A percentile compares a stretch with the other conserved stretches of the same genome.
These are phyloP conservation scores for Slavum lentiscoides DNA, from an alignment of 2,888 invertebrate genomes.

Conservation along the genomic window DNA sequence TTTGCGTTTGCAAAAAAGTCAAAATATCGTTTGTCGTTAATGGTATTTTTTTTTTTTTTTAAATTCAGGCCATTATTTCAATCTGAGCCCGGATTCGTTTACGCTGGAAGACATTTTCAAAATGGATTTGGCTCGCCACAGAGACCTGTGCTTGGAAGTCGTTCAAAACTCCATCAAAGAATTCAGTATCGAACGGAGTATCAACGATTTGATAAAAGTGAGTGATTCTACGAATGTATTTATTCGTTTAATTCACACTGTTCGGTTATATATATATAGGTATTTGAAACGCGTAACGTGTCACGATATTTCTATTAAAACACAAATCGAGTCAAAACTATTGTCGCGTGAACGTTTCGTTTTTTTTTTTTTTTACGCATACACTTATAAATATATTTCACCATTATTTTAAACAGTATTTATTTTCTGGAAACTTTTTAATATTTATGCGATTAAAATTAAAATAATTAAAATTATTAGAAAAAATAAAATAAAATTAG, in stretches of 20 bases:
- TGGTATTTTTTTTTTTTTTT: too few species aligned
- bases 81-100: conserved; percentile 86
- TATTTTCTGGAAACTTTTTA: not conserved
- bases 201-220: conserved; percentile 78
- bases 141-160: conserved; percentile 83
- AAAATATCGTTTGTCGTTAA: not conserved
- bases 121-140: conserved; percentile 86
- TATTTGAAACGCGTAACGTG: not conserved
- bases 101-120: conserved; percentile 90
- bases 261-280: too few species aligned
- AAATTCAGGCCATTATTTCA: conserved; percentile 67
- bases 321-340: not conserved
- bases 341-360: not conserved
- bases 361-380: not conserved
- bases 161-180: conserved; percentile 89
- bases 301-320: too few species aligned
- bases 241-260: too few species aligned
- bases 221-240: not conserved
- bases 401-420: not conserved
- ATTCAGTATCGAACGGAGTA: conserved; percentile 84
- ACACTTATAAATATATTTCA: not conserved
- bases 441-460: not conserved
- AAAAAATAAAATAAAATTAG: too few species aligned
- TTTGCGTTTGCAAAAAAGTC: not conserved
- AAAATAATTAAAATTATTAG: too few species aligned